Evolutionary conservation across 1,140 invertebrate species (phyloP), one percentile per base, ranked within the genome.

Genomic region (Diplogasteroides magnus): DNA sequence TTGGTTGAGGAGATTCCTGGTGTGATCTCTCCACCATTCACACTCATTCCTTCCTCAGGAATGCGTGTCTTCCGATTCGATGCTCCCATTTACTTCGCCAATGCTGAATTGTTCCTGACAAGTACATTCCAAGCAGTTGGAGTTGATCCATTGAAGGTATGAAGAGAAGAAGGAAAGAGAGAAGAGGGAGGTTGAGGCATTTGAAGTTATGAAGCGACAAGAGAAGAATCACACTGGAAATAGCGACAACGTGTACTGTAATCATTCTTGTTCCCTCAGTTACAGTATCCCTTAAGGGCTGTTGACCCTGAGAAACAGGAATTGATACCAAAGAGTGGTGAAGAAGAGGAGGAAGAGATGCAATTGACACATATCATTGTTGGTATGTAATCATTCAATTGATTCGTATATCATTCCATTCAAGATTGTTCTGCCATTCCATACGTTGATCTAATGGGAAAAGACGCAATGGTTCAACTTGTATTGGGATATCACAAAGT

Each of bases 11-110:
- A 85, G 71, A 74, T 83, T 61, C 78, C 79, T 3, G 83, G 84
- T 61, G 6, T 61, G 59, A 11, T 13, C 25, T 0, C 23, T 56
- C 23, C 55, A 56, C 23, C 23, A 56, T 56, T 56, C 15, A 56
- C 15, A 56, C 15, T 56, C 15, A 19, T 56, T 48, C 25, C 11
- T 61, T 29, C 11, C 6, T 23, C 23, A 26, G 59, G 28, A 61
- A 61, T 61, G 25, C 28, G 28, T 14, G 80, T 86, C 3, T 86
- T 85, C 77, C 79, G 83, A 27, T 86, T 86, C 72, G 82, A 85
- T 55, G 81, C 84, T 23, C 83, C 84, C 23, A 62, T 86, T n/a
- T 86, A 85, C 73, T 86, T 84, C 74, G 85, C 83, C 1, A 86
- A 85, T 75, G 83, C 84, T 1, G 85, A 86, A 75, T 81, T 83